These are phyloP conservation scores for Drosophila mayri DNA, from an alignment of 1,140 invertebrate species.

Conservation along the genomic window DNA sequence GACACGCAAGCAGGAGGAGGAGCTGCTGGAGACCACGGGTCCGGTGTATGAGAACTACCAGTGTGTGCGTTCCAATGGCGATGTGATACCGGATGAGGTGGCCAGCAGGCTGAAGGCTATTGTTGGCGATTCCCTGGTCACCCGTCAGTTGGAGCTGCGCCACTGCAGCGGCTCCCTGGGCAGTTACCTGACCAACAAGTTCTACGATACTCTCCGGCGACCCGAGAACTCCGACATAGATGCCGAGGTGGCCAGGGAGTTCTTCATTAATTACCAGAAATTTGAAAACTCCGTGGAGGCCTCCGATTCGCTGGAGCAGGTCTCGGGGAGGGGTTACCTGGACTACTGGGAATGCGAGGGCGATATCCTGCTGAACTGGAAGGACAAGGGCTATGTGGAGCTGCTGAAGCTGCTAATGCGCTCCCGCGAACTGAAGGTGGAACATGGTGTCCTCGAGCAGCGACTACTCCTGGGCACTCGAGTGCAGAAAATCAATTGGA, in stretches of 20 bases:
- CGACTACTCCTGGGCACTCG: conserved; percentile 85
- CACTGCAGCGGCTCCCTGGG: conserved; percentile 84
- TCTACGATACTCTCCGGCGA: conserved; percentile 70
- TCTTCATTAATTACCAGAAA: conserved; percentile 87
- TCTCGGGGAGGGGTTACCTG: conserved; percentile 86
- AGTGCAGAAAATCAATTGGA: conserved; percentile 86
- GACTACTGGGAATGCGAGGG: conserved; percentile 88
- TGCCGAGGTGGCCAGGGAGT: conserved; percentile 82
- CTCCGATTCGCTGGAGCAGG: conserved; percentile 87
- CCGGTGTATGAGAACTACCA: conserved; percentile 75
- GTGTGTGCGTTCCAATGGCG: conserved; percentile 84
- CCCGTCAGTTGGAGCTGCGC: conserved; percentile 69
- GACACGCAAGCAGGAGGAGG: conserved; percentile 86
- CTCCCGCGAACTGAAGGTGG: conserved; percentile 80
- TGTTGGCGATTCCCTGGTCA: conserved; percentile 75
- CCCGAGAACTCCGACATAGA: conserved; percentile 78
- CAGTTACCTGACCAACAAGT: conserved; percentile 85
- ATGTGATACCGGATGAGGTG: conserved; percentile 75
- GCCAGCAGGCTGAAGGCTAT: conserved; percentile 74
- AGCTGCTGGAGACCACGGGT: conserved; percentile 85
- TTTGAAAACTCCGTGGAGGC: conserved; percentile 87
- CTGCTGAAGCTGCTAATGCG: conserved; percentile 87
- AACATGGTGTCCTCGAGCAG: conserved; percentile 70
- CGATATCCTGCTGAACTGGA: conserved; percentile 88
- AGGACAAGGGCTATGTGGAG: conserved; percentile 87